phyloP scores from a whole-genome alignment of 2,797 vertebrate species.

The Atherinosoma microstoma region DNA sequence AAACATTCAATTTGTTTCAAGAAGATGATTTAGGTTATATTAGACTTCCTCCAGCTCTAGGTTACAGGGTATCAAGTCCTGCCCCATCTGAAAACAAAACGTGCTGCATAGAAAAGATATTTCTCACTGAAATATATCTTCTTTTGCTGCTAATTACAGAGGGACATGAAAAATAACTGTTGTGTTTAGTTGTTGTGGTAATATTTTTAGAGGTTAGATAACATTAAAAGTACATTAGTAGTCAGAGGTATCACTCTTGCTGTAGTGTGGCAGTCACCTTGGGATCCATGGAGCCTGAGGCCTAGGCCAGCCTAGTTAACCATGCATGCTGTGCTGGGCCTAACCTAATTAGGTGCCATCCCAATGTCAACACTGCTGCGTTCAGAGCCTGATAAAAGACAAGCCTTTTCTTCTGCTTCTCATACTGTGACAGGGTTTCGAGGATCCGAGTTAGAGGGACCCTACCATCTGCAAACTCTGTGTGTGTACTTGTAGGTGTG shows the following conservation, averaged over 20 bases:
- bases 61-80: neutral
- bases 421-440: constrained; percentile 71
- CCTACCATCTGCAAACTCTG: constrained; percentile 70
- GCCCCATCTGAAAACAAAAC: neutral
- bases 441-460: constrained; percentile 62
- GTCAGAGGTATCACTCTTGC: constrained; percentile 57
- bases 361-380: constrained; percentile 81
- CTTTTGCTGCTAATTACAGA: constrained; percentile 26
- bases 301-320: constrained; percentile 78
- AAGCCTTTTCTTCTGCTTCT: constrained; percentile 62
- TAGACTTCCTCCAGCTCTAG: neutral
- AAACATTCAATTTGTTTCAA: neutral
- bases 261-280: constrained; percentile 70
- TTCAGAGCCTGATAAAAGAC: constrained; percentile 74
- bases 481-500: constrained; percentile 38
- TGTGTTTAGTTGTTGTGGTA: constrained; percentile 18
- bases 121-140: neutral
- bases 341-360: constrained; percentile 83
- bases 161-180: constrained; percentile 13
- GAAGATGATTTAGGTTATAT: neutral
- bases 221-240: constrained; percentile 51
- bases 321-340: constrained; percentile 73
- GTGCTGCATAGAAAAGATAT: neutral
- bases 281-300: constrained; percentile 75
- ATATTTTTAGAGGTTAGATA: constrained; percentile 62